Conservation (phyloP, 2,113 vertebrate genomes). For the Xiphorhynchus elegans region DNA sequence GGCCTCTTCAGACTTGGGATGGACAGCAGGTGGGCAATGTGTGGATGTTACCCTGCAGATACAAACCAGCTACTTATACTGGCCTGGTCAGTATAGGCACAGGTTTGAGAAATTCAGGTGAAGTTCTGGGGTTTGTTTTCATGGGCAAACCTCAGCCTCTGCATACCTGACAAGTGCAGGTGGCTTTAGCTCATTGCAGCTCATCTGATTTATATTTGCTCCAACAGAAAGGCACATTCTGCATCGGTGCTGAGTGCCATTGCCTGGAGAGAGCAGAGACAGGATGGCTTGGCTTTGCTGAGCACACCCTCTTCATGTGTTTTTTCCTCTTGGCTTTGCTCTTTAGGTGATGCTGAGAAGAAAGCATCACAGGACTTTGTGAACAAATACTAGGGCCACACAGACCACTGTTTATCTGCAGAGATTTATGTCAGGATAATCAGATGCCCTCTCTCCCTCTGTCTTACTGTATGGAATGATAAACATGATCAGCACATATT, state of each 20-base stretch:
- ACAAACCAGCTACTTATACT: background rate
- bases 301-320: background rate
- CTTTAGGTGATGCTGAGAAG: background rate
- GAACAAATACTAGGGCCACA: background rate
- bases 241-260: background rate
- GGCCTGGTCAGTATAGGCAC: background rate
- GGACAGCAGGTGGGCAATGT: background rate
- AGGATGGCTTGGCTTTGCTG: background rate
- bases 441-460: background rate
- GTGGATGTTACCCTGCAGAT: background rate
- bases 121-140: rapidly evolving
- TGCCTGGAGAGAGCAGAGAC: background rate
- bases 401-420: background rate
- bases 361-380: background rate
- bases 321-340: background rate
- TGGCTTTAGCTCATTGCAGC: background rate
- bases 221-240: background rate
- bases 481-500: background rate
- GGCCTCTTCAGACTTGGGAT: background rate
- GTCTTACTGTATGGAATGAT: background rate
- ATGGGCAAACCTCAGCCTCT: background rate
- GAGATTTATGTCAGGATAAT: background rate
- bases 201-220: background rate
- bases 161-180: background rate
- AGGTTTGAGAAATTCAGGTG: background rate